Evolutionary conservation across 2,888 invertebrate species (phyloP).

Genomic region (Athalia circularis): DNA sequence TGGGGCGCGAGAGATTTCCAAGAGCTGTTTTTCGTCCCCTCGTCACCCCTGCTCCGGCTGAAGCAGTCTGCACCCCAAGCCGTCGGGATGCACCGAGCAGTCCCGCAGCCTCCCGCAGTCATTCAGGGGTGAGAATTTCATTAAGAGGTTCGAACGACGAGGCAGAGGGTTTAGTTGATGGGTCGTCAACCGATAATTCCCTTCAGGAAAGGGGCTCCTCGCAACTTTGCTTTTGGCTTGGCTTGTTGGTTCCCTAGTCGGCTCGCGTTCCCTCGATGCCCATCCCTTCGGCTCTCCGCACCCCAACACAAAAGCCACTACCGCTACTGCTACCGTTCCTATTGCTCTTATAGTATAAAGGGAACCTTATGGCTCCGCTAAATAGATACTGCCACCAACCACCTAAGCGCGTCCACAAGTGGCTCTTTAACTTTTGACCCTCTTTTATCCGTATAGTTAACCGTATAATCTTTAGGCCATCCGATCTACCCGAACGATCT

Average conservation of each 20-base stretch:
- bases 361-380: slow-evolving; percentile 74
- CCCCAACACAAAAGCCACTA: no score
- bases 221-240: slow-evolving; percentile 41
- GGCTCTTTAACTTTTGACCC: slow-evolving; percentile 75
- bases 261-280: slow-evolving; percentile 19
- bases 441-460: slow-evolving; percentile 70
- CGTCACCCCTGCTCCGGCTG: slow-evolving; percentile 58
- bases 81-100: slow-evolving; percentile 49
- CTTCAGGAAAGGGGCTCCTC: slow-evolving; percentile 64
- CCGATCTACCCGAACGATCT: slow-evolving; percentile 10
- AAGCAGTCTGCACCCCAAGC: no score
- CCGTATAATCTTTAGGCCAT: slow-evolving; percentile 64
- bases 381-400: slow-evolving; percentile 72
- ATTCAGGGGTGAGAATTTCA: slow-evolving; percentile 75
- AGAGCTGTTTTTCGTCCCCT: slow-evolving; percentile 55
- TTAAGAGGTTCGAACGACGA: slow-evolving; percentile 75
- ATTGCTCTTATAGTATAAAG: slow-evolving; percentile 67
- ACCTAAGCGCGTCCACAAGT: slow-evolving; percentile 69
- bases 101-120: slow-evolving; percentile 70
- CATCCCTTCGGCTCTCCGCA: slow-evolving; percentile 19
- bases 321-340: no score
- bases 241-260: slow-evolving; percentile 37
- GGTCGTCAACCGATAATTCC: slow-evolving; percentile 74
- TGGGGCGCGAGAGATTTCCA: slow-evolving; percentile 73
- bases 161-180: slow-evolving; percentile 73